phyloP scores from a whole-genome alignment of 2,888 invertebrate species.

The Hypsopygia costalis region DNA sequence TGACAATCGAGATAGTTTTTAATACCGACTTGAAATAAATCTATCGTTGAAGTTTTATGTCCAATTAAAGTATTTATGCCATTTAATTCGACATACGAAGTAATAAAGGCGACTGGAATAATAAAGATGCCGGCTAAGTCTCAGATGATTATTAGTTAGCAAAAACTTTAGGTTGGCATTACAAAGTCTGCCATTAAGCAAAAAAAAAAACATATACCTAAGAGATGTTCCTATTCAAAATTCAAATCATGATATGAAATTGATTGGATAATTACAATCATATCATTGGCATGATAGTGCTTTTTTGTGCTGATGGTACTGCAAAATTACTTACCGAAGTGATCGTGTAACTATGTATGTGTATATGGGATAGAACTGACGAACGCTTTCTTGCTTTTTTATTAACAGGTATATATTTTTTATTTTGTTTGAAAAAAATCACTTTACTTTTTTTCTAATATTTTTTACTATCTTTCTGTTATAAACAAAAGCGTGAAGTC shows the following conservation, averaged over 20 bases:
- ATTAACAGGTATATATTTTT: no score
- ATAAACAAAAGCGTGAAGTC: no score
- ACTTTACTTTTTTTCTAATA: no score
- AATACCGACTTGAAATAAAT: conserved; percentile 12
- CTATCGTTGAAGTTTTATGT: conserved; percentile 16
- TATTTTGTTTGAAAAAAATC: no score
- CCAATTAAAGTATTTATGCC: conserved; percentile 26
- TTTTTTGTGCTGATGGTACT: no score
- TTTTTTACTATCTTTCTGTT: no score
- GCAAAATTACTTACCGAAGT: no score
- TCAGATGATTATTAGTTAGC: conserved; percentile 16
- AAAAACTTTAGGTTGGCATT: conserved; percentile 14
- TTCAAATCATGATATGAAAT: conserved; percentile 13
- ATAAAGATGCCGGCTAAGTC: conserved; percentile 12
- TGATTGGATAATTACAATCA: conserved; percentile 12
- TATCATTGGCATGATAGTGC: neutral
- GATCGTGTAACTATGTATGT: no score
- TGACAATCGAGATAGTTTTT: conserved; percentile 25
- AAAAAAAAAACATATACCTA: no score
- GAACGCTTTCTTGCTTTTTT: no score
- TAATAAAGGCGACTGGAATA: conserved; percentile 10
- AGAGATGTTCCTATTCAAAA: conserved; percentile 1
- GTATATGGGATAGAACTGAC: no score
- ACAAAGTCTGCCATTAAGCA: neutral
- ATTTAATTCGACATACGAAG: conserved; percentile 5